These are phyloP conservation scores for Epizoanthus scotinus DNA, from an alignment of 92 coral and sea anemone genomes.

Conservation along the genomic window DNA sequence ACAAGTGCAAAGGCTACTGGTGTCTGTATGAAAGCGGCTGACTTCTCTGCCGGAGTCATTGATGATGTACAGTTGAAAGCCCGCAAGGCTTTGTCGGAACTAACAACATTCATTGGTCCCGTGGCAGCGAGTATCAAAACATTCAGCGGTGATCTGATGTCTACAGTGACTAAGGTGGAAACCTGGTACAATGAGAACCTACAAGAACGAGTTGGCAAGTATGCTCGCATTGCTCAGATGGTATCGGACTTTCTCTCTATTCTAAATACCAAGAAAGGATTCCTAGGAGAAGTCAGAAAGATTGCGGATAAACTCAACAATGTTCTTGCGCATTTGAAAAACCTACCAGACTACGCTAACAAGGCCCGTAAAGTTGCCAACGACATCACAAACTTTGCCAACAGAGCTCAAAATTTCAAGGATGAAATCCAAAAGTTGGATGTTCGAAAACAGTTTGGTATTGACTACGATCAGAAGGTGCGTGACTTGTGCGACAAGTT, in stretches of 20 bases:
- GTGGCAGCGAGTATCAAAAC: conserved; percentile 64
- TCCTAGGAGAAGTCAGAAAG: conserved; percentile 73
- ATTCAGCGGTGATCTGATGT: conserved; percentile 70
- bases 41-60: conserved; percentile 75
- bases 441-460: conserved; percentile 62
- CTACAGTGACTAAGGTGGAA: conserved; percentile 78
- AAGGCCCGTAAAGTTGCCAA: conserved; percentile 87
- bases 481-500: conserved; percentile 84
- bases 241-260: conserved; percentile 86
- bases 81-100: conserved; percentile 67
- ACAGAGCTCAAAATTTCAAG: conserved; percentile 70
- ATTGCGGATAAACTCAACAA: conserved; percentile 76
- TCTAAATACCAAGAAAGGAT: conserved; percentile 79
- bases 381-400: conserved; percentile 76
- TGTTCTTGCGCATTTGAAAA: conserved; percentile 61
- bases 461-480: conserved; percentile 76
- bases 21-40: conserved; percentile 75
- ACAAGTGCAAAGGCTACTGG: conserved; percentile 77
- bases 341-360: conserved; percentile 83
- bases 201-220: conserved; percentile 82
- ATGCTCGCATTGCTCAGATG: conserved; percentile 76
- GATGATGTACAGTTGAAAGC: conserved; percentile 84
- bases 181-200: conserved; percentile 84
- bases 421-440: conserved; percentile 80
- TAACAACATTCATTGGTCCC: conserved; percentile 77